Conservation (phyloP, 1,140 invertebrate species). For the Pentalonia nigronervosa region DNA sequence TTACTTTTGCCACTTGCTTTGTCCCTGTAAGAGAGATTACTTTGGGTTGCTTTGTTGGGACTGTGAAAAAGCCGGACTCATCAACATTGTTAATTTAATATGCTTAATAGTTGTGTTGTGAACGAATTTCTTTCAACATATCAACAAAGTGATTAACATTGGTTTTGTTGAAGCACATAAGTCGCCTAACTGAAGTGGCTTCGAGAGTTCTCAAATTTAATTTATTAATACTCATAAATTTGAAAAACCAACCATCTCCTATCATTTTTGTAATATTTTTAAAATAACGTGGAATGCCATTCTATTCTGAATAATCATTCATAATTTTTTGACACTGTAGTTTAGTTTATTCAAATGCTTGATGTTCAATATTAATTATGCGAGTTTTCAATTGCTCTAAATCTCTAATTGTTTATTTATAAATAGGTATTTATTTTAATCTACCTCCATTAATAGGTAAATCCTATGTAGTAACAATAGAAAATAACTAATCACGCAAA, state of each 20-base stretch:
- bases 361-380: neutral
- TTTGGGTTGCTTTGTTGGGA: neutral
- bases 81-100: neutral
- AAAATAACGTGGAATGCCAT: neutral
- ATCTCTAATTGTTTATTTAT: neutral
- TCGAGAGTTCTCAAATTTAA: neutral
- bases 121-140: neutral
- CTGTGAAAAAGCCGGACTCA: neutral
- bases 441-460: conserved; percentile 9
- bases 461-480: neutral
- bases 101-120: neutral
- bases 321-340: neutral
- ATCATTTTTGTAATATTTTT: neutral
- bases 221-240: neutral
- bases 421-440: neutral
- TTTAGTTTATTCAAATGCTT: neutral
- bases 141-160: neutral
- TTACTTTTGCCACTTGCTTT: neutral
- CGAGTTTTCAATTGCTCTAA: neutral
- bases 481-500: neutral
- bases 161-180: neutral
- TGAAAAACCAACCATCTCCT: neutral
- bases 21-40: neutral
- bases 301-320: neutral
- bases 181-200: neutral